phyloP scores from a whole-genome alignment of 2,113 vertebrate species.

The Leptosomus discolor region DNA sequence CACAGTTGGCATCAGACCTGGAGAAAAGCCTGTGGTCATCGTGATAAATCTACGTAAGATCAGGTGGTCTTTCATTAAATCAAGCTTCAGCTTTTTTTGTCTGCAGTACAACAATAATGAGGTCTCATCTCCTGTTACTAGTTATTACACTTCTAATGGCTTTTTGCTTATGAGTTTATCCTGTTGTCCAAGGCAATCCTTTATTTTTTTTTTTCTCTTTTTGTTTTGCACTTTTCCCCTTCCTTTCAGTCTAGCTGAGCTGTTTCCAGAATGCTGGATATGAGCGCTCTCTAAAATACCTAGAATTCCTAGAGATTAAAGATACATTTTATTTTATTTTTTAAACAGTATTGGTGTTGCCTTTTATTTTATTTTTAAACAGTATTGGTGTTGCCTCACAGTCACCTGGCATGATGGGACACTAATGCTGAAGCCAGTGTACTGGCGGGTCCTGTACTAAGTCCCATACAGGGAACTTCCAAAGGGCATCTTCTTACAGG shows the following conservation, averaged over 20 bases:
- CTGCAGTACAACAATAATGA: not conserved
- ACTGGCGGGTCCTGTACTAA: not conserved
- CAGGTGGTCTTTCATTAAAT: not conserved
- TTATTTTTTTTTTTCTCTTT: not conserved
- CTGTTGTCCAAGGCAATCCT: not conserved
- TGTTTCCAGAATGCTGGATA: not conserved
- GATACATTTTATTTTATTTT: rapidly evolving
- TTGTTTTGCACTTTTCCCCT: not conserved
- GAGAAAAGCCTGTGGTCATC: not conserved
- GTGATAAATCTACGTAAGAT: not conserved
- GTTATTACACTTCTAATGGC: not conserved
- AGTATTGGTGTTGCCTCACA: rapidly evolving
- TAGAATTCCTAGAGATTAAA: not conserved
- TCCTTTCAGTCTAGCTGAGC: not conserved
- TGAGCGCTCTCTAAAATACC: not conserved
- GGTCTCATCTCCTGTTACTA: not conserved
- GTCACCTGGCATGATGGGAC: not conserved
- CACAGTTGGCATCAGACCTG: not conserved
- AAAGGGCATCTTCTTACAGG: not conserved
- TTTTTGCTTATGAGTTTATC: not conserved
- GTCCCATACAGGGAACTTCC: not conserved
- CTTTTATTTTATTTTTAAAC: no score
- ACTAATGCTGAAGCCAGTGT: not conserved
- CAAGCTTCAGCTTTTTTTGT: not conserved
- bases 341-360: no score